These are phyloP conservation scores for Neoascia interrupta DNA, from an alignment of 2,888 invertebrate genomes.

Conservation along the genomic window DNA sequence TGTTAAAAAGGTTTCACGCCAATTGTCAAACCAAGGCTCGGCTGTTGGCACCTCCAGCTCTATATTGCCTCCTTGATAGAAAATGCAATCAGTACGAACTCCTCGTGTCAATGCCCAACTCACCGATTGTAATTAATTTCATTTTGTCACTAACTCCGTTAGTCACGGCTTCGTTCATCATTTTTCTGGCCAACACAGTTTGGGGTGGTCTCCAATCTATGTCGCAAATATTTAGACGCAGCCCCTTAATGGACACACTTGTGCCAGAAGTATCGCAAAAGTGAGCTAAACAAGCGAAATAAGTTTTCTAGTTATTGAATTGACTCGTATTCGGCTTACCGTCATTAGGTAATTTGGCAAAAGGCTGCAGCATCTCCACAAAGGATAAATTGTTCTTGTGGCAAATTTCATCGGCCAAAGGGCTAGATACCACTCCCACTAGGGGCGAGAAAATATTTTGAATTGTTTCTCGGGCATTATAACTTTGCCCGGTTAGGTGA, in stretches of 20 bases:
- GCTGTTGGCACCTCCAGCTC: conserved; percentile 86
- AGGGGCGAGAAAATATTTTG: conserved; percentile 94
- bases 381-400: conserved; percentile 95
- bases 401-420: conserved; percentile 90
- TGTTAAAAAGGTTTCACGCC: conserved; percentile 94
- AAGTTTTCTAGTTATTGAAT: background rate
- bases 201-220: conserved; percentile 90
- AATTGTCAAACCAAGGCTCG: conserved; percentile 97
- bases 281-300: conserved; percentile 82
- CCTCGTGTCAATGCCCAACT: no score
- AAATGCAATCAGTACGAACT: background rate
- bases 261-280: conserved; percentile 91
- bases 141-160: conserved; percentile 82
- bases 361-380: conserved; percentile 94
- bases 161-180: conserved; percentile 90
- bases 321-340: conserved; percentile 80
- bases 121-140: conserved; percentile 82
- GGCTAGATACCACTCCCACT: conserved; percentile 91
- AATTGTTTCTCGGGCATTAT: conserved; percentile 91
- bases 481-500: conserved; percentile 82
- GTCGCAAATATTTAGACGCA: conserved; percentile 90
- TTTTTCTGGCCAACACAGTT: conserved; percentile 89
- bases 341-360: conserved; percentile 88
- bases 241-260: conserved; percentile 86
- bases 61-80: conserved; percentile 78